phyloP scores from a whole-genome alignment of 2,113 vertebrate species.

The Tachycineta bicolor region DNA sequence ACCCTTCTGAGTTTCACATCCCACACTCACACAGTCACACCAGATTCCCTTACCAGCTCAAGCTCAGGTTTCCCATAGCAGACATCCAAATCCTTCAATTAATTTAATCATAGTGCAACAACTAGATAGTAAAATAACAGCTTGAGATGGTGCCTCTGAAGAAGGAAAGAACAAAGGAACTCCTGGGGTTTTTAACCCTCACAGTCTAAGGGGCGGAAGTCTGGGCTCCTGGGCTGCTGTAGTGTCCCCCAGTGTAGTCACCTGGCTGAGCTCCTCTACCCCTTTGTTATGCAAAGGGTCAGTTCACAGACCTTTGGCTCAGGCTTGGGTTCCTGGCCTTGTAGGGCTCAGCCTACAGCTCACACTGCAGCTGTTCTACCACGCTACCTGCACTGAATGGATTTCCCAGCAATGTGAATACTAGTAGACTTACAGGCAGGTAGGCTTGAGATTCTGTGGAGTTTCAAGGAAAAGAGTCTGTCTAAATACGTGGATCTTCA shows the following conservation, averaged over 20 bases:
- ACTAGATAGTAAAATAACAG: neutral
- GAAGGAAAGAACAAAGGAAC: neutral
- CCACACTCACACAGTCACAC: neutral
- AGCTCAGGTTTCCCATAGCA: neutral
- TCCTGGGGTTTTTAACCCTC: neutral
- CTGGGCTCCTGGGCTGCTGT: neutral
- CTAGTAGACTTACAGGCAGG: neutral
- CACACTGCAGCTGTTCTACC: neutral
- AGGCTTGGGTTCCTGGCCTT: neutral
- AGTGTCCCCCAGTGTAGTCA: fast-evolving
- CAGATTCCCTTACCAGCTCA: too few relatives aligned
- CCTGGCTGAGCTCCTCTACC: neutral
- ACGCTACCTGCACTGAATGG: neutral
- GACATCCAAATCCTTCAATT: neutral
- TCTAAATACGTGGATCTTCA: neutral
- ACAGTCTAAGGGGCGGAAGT: neutral
- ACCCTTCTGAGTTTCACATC: neutral
- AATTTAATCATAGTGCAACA: neutral
- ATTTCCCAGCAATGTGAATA: neutral
- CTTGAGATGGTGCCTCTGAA: fast-evolving
- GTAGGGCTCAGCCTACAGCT: neutral
- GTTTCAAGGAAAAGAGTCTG: neutral
- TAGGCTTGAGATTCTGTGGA: neutral
- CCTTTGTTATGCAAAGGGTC: too few relatives aligned
- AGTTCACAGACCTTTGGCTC: neutral